phyloP scores from a whole-genome alignment of 2,888 invertebrate species.

The Agrotis segetum region DNA sequence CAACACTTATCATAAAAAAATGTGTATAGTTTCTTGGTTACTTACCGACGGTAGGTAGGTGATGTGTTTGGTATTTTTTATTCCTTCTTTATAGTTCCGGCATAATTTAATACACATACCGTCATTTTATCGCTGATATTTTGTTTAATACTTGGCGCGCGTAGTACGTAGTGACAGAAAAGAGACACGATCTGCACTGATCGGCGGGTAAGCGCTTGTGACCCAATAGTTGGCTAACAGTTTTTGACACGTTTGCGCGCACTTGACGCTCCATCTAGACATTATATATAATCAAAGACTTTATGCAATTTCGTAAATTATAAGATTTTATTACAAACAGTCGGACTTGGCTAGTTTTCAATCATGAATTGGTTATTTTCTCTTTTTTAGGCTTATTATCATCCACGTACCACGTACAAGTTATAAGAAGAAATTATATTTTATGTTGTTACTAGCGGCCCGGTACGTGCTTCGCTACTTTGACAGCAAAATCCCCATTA shows the following conservation, averaged over 20 bases:
- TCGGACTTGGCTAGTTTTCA: too few species aligned
- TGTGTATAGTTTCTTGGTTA: too few species aligned
- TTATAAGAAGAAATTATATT: too few species aligned
- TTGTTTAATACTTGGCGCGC: neutral
- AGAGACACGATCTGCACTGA: neutral
- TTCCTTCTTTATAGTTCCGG: neutral
- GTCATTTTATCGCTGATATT: conserved; percentile 1
- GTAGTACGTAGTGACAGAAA: neutral
- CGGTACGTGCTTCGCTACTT: too few species aligned
- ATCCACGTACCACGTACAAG: too few species aligned
- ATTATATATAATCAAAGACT: conserved; percentile 1
- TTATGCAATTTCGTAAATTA: too few species aligned
- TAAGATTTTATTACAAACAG: too few species aligned
- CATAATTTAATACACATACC: neutral
- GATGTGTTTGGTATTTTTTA: conserved; percentile 2
- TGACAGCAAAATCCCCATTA: too few species aligned
- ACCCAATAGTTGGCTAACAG: conserved; percentile 1
- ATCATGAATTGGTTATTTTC: too few species aligned
- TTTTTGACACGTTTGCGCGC: conserved; percentile 1
- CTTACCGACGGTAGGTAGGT: neutral
- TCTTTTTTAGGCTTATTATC: too few species aligned
- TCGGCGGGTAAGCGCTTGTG: neutral
- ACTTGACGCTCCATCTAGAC: neutral
- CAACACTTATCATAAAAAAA: too few species aligned
- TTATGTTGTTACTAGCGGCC: too few species aligned